These are phyloP conservation scores for Perizoma flavofasciatum DNA, from an alignment of 2,888 invertebrate species.

Conservation along the genomic window DNA sequence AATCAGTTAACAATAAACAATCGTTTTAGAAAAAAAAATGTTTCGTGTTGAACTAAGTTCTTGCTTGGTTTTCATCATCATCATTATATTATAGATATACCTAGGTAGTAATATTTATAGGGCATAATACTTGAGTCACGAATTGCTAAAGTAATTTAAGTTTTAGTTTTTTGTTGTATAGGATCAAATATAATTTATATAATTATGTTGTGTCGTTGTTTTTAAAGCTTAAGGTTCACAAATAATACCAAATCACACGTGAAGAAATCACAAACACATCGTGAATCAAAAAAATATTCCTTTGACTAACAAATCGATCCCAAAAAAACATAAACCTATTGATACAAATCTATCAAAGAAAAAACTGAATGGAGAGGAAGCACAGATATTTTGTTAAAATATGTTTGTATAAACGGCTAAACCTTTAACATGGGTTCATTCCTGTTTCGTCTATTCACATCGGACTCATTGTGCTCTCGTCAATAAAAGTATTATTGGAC, in stretches of 20 bases:
- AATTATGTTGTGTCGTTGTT: too few species aligned
- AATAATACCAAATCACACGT: not conserved
- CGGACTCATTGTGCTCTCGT: slow-evolving; percentile 51
- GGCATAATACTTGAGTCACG: too few species aligned
- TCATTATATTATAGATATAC: too few species aligned
- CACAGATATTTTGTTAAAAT: slow-evolving; percentile 48
- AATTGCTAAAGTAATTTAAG: too few species aligned
- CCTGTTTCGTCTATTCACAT: slow-evolving; percentile 49
- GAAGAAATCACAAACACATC: not conserved
- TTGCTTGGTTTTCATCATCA: too few species aligned
- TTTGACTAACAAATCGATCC: slow-evolving; percentile 28
- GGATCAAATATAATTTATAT: too few species aligned
- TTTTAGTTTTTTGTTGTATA: too few species aligned
- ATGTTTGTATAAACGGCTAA: slow-evolving; percentile 44
- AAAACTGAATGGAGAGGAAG: slow-evolving; percentile 51
- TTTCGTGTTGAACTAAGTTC: too few species aligned
- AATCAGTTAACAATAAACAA: too few species aligned
- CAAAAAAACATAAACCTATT: slow-evolving; percentile 50
- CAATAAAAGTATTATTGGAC: slow-evolving; percentile 58
- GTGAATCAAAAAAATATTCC: slow-evolving; percentile 20
- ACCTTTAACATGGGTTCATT: slow-evolving; percentile 48
- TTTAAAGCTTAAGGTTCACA: too few species aligned
- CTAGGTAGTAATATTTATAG: too few species aligned
- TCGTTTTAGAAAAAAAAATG: too few species aligned
- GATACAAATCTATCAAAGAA: slow-evolving; percentile 57